Conservation (phyloP, 2,113 vertebrate species). For the Channa argus region DNA sequence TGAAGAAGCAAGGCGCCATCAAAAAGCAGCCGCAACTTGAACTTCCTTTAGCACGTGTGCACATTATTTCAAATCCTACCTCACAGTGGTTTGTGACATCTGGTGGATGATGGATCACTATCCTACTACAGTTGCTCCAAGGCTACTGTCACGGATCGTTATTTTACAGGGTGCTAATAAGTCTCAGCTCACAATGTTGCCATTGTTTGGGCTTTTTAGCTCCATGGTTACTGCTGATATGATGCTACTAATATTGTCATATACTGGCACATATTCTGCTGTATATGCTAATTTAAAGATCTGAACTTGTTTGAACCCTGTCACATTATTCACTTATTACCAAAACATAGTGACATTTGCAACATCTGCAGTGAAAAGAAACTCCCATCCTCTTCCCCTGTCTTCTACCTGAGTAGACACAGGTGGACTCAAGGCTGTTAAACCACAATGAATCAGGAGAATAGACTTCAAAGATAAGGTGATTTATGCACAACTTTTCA, state of each 20-base stretch:
- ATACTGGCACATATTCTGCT: neutral
- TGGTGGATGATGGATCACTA: slow-evolving; percentile 3
- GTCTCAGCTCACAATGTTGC: neutral
- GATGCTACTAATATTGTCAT: neutral
- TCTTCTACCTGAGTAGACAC: slow-evolving; percentile 32
- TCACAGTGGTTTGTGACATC: slow-evolving; percentile 2
- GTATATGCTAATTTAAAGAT: neutral
- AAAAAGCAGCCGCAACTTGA: neutral
- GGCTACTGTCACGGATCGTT: slow-evolving; percentile 9
- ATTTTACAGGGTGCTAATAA: slow-evolving; percentile 9
- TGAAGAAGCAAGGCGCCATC: neutral
- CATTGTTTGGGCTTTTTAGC: neutral
- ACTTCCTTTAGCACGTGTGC: neutral
- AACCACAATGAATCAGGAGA: slow-evolving; percentile 48
- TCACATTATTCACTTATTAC: neutral
- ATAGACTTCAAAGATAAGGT: slow-evolving; percentile 69
- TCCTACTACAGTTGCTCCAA: neutral
- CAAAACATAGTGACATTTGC: slow-evolving; percentile 4
- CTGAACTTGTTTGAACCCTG: neutral
- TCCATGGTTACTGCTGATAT: no score
- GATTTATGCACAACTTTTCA: slow-evolving; percentile 61
- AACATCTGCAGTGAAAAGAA: neutral
- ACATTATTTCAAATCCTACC: slow-evolving; percentile 3
- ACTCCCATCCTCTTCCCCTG: neutral
- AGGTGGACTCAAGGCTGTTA: slow-evolving; percentile 12